Conservation (phyloP, 2,797 vertebrate genomes). For the Oreochromis mossambicus region DNA sequence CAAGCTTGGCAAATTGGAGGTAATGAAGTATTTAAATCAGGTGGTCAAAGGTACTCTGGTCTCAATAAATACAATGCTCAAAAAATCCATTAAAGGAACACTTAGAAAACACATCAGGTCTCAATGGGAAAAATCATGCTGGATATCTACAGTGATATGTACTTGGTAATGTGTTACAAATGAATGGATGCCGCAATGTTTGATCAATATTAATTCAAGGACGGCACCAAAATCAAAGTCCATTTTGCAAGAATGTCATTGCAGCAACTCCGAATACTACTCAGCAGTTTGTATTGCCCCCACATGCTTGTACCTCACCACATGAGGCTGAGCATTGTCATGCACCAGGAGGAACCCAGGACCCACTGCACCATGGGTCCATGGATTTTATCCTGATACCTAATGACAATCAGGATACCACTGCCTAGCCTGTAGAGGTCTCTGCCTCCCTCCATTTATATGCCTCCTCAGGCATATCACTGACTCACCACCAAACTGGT, state of each 20-base stretch:
- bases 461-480: neutral
- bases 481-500: neutral
- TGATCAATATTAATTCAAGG: neutral
- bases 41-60: neutral
- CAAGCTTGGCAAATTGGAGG: constrained; percentile 84
- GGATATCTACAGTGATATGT: neutral
- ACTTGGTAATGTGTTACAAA: neutral
- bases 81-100: neutral
- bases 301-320: neutral
- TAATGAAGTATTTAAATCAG: constrained; percentile 22
- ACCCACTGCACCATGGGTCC: neutral
- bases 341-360: neutral
- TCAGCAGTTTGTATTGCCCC: neutral
- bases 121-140: neutral
- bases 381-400: neutral
- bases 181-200: neutral
- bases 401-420: neutral
- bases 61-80: neutral
- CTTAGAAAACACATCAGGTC: neutral
- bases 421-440: neutral
- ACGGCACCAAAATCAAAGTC: neutral
- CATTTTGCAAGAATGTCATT: neutral
- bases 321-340: neutral
- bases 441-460: neutral
- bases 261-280: neutral